Base-by-base conservation (phyloP, 2,797 vertebrate genomes). In the Danio jaintianensis region DNA sequence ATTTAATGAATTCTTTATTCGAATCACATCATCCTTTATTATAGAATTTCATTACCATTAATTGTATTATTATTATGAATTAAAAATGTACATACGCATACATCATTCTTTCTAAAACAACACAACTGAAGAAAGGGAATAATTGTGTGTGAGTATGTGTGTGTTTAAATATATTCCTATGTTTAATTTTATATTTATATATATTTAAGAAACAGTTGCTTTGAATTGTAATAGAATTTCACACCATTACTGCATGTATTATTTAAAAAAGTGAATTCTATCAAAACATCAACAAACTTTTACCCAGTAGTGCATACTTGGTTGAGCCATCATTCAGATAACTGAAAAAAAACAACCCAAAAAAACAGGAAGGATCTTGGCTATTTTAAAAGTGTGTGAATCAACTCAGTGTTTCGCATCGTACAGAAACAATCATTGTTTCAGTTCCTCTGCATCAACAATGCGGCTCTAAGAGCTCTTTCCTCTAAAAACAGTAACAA, bases 401-500 rank as follows among this genome's bases (percentile, higher is more conserved):
- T 84, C 58, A 85, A 64, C 56, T 62, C 38, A 61, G 18, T 64
- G 76, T 80, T 81, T 75, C 56, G 5, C 52, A 42, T 42, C 15
- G 22, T 6, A 75, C 79, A 87, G n/a, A 82, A 63, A 78, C 20
- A 22, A 42, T 75, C 66, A 84, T 84, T 85, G 83, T 86, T 80
- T 82, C 81, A 64, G 71, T 80, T 81, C 80, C 75, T 78, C 75
- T 59, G 63, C 12, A 16, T 75, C 59, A 78, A 81, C 72, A 84
- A 85, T 74, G 75, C 2, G 38, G 53, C 61, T 63, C 62, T 56
- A 56, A 80, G 84, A 68, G 48, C 47, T n/a, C 80, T 68, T 67
- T 77, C 47, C 15, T 82, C 62, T 73, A 45, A 83, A 84, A 83
- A 71, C 80, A 69, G 82, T 53, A 68, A 50, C 75, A 79, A 64